A percentile compares a stretch with the other conserved stretches of the same genome.
Evolutionary conservation across 2,113 vertebrate species (phyloP).

Genomic region (Nothobranchius furzeri): DNA sequence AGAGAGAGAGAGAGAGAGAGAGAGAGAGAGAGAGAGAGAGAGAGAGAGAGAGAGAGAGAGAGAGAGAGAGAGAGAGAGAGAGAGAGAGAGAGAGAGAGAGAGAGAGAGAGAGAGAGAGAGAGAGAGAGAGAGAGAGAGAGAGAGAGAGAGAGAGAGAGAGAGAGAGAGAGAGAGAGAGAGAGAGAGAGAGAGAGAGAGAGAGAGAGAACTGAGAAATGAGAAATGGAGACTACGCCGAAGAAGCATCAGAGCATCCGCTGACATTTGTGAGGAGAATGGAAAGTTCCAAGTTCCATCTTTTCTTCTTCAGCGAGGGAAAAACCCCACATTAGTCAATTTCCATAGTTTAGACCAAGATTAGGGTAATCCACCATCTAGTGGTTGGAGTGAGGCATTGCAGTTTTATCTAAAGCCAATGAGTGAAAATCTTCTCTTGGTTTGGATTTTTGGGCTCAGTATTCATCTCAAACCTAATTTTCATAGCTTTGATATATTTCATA

Average conservation of each 20-base stretch:
- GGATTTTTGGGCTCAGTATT: too few species aligned
- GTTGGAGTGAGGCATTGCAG: conserved; percentile 48
- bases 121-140: conserved; percentile 44
- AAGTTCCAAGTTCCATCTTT: conserved; percentile 62
- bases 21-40: conserved; percentile 35
- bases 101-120: too few species aligned
- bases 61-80: conserved; percentile 15
- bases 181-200: conserved; percentile 1
- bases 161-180: conserved; percentile 38
- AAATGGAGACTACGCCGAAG: conserved; percentile 30
- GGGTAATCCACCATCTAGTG: conserved; percentile 77
- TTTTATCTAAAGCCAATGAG: background rate
- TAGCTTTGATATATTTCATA: too few species aligned
- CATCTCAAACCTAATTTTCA: too few species aligned
- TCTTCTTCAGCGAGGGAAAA: conserved; percentile 48
- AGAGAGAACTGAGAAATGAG: conserved; percentile 10
- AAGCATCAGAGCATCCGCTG: conserved; percentile 52
- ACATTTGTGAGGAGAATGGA: conserved; percentile 63
- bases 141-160: conserved; percentile 8
- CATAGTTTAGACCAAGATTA: background rate
- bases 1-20: conserved; percentile 21
- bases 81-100: too few species aligned
- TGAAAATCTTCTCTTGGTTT: too few species aligned
- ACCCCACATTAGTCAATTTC: conserved; percentile 45
- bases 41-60: conserved; percentile 43